Conservation (phyloP, 1,140 invertebrate genomes). For the Acromyrmex echinatior region DNA sequence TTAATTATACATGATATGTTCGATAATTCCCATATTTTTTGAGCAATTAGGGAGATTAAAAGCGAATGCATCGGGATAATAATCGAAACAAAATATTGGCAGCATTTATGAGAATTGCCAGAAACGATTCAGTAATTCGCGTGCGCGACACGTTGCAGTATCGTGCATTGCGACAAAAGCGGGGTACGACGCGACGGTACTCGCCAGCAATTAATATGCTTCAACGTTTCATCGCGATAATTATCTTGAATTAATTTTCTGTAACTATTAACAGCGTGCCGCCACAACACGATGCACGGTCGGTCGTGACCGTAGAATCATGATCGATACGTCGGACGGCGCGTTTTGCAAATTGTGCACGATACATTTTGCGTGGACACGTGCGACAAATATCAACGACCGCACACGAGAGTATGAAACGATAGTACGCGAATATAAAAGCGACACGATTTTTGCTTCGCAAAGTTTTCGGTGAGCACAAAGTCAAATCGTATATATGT, state of each 20-base stretch:
- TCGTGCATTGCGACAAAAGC: constrained; percentile 49
- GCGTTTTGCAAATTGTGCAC: constrained; percentile 64
- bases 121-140: constrained; percentile 26
- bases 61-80: neutral
- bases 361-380: constrained; percentile 49
- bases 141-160: constrained; percentile 32
- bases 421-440: constrained; percentile 30
- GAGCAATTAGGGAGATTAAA: constrained; percentile 32
- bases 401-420: neutral
- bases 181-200: neutral
- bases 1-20: constrained; percentile 15
- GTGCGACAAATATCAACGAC: constrained; percentile 59
- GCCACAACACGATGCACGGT: neutral
- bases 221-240: constrained; percentile 64
- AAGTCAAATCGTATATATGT: constrained; percentile 41
- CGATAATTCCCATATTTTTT: constrained; percentile 41
- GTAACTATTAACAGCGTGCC: constrained; percentile 53
- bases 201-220: constrained; percentile 49
- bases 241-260: constrained; percentile 71
- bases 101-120: constrained; percentile 20
- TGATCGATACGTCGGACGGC: constrained; percentile 48
- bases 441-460: constrained; percentile 39
- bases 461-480: constrained; percentile 26
- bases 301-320: constrained; percentile 31
- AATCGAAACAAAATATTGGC: constrained; percentile 42